A percentile compares a stretch with the other conserved stretches of the same genome.
Conservation (phyloP, 2,797 vertebrate species). For the Philypnodon macrostomus region DNA sequence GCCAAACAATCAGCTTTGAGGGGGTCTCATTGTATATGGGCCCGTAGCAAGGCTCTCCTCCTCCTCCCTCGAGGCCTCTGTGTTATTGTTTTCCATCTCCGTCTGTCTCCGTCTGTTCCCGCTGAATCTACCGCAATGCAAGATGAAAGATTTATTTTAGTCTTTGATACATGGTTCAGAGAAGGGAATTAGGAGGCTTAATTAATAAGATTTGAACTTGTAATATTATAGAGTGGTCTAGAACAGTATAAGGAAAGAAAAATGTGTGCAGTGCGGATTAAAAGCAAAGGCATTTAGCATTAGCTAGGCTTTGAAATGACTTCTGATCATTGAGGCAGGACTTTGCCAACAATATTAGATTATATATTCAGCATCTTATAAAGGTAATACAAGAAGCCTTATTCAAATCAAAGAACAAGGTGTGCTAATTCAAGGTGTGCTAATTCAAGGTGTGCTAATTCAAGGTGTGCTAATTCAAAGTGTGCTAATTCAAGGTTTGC, state of each 20-base stretch:
- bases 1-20: slow-evolving; percentile 44
- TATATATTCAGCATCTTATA: background rate
- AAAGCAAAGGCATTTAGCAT: background rate
- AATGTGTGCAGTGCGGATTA: background rate
- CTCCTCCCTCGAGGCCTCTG: slow-evolving; percentile 41
- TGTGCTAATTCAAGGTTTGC: slow-evolving; percentile 12
- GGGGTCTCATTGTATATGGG: slow-evolving; percentile 36
- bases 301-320: background rate
- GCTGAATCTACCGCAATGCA: slow-evolving; percentile 42
- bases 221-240: slow-evolving; percentile 1
- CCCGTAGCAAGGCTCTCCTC: slow-evolving; percentile 1
- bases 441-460: slow-evolving; percentile 12
- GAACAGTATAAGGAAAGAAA: background rate
- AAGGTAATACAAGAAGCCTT: slow-evolving; percentile 1
- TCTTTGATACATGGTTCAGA: slow-evolving; percentile 44
- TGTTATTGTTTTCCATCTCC: slow-evolving; percentile 51
- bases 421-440: slow-evolving; percentile 14
- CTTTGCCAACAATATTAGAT: background rate
- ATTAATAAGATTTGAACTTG: slow-evolving; percentile 15
- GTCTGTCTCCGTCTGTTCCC: slow-evolving; percentile 26
- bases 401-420: slow-evolving; percentile 6
- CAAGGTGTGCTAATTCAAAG: slow-evolving; percentile 11
- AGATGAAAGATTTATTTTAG: slow-evolving; percentile 52
- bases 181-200: slow-evolving; percentile 25
- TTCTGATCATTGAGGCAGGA: background rate